These are phyloP conservation scores for Melanogrammus aeglefinus DNA, from an alignment of 2,797 vertebrate species.

Conservation along the genomic window DNA sequence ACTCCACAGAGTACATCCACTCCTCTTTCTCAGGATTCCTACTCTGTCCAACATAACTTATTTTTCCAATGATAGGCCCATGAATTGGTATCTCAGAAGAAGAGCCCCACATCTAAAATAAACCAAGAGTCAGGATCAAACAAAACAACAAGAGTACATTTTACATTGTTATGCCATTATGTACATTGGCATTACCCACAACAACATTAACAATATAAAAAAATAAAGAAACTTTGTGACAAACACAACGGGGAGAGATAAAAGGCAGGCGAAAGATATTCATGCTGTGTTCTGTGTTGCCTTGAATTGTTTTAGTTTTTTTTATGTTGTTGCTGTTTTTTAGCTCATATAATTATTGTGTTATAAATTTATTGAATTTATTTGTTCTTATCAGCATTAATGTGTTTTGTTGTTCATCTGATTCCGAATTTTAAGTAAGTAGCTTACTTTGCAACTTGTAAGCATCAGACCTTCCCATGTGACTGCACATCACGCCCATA, in stretches of 20 bases:
- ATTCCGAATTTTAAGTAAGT: slow-evolving; percentile 67
- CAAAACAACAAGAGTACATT: slow-evolving; percentile 49
- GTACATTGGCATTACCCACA: slow-evolving; percentile 61
- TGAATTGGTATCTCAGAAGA: slow-evolving; percentile 57
- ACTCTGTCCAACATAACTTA: slow-evolving; percentile 95
- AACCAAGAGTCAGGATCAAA: slow-evolving; percentile 59
- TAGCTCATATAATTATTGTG: slow-evolving; percentile 75
- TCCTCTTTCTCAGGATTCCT: slow-evolving; percentile 99
- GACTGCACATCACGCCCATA: slow-evolving; percentile 73
- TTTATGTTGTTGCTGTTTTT: slow-evolving; percentile 65
- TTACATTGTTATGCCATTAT: slow-evolving; percentile 43
- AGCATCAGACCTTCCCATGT: slow-evolving; percentile 72
- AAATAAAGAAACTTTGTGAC: slow-evolving; percentile 70
- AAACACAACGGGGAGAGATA: slow-evolving; percentile 56
- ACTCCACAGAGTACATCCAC: slow-evolving; percentile 98
- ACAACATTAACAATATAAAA: slow-evolving; percentile 48
- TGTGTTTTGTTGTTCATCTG: slow-evolving; percentile 65
- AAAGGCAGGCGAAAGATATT: slow-evolving; percentile 69
- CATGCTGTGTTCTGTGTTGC: slow-evolving; percentile 70
- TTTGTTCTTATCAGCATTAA: slow-evolving; percentile 62
- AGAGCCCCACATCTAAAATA: slow-evolving; percentile 54
- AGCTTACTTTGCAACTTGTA: slow-evolving; percentile 69
- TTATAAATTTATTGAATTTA: slow-evolving; percentile 74
- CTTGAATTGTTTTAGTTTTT: slow-evolving; percentile 62
- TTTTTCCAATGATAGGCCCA: slow-evolving; percentile 45